A percentile compares a stretch with the other conserved stretches of the same genome.
phyloP scores from a whole-genome alignment of 2,113 vertebrate species.

The Falco punctatus region DNA sequence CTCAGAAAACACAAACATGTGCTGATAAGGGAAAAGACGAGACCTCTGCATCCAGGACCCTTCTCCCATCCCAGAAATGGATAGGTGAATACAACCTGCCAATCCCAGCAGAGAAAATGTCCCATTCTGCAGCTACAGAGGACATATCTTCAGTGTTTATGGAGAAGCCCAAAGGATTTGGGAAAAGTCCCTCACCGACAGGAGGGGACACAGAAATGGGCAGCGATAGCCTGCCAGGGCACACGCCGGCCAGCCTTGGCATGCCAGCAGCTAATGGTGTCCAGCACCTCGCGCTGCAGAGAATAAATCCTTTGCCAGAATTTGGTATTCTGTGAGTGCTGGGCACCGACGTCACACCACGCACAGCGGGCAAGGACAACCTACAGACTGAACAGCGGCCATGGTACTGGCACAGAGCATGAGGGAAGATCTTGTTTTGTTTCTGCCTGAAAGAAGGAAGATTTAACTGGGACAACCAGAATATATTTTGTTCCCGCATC shows the following conservation, averaged over 20 bases:
- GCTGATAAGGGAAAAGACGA: background rate
- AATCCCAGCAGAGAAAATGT: background rate
- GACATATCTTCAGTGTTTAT: background rate
- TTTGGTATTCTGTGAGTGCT: background rate
- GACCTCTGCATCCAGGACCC: background rate
- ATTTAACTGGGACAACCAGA: background rate
- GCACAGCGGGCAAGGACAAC: background rate
- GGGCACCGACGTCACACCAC: background rate
- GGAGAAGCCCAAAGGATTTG: background rate
- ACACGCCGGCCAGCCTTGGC: background rate
- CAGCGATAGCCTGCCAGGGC: background rate
- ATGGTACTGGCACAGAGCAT: background rate
- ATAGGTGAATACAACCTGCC: background rate
- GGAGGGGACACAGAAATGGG: background rate
- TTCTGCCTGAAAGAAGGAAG: background rate
- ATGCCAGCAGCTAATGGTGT: rapidly evolving
- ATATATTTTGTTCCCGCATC: background rate
- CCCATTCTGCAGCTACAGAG: background rate
- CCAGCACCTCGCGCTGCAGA: background rate
- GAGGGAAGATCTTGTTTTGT: rapidly evolving
- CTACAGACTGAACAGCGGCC: background rate
- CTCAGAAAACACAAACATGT: background rate
- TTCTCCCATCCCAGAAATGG: background rate
- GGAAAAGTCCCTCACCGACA: background rate
- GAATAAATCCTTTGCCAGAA: background rate